Conservation (phyloP, 2,888 invertebrate genomes). For the Nezara viridula region DNA sequence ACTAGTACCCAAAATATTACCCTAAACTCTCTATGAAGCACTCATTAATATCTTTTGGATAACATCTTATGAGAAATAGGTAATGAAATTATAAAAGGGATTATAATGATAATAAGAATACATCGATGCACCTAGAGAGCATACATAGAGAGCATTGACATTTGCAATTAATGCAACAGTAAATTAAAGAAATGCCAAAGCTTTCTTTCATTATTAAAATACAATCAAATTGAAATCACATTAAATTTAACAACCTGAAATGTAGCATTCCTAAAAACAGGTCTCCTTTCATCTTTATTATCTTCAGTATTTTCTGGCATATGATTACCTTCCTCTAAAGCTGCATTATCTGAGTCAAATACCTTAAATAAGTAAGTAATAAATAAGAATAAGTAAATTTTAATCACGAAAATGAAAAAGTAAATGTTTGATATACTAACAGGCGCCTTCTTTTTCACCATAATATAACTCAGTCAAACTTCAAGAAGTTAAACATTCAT, state of each 20-base stretch:
- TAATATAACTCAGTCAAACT: not conserved
- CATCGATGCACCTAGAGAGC: too few relatives aligned
- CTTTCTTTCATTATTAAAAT: too few relatives aligned
- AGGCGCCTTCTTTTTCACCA: not conserved
- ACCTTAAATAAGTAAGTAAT: slow-evolving; percentile 28
- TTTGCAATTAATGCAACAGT: too few relatives aligned
- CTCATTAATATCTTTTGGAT: too few relatives aligned
- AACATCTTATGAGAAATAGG: too few relatives aligned
- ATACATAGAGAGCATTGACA: too few relatives aligned
- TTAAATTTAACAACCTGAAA: slow-evolving; percentile 58
- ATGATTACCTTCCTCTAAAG: slow-evolving; percentile 5
- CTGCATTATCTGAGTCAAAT: slow-evolving; percentile 23
- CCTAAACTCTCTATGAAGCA: too few relatives aligned
- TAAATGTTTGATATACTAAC: not conserved
- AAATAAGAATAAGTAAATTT: not conserved
- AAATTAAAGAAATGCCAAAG: too few relatives aligned
- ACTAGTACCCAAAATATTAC: too few relatives aligned
- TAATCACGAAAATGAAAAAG: not conserved
- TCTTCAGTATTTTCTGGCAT: slow-evolving; percentile 60
- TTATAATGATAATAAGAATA: too few relatives aligned
- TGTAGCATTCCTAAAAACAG: slow-evolving; percentile 61
- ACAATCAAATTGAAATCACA: slow-evolving; percentile 3
- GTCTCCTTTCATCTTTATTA: slow-evolving; percentile 50
- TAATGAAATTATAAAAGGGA: too few relatives aligned
- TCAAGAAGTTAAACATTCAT: not conserved